phyloP scores from a whole-genome alignment of 2,113 vertebrate genomes.

The Leucosticte australis region DNA sequence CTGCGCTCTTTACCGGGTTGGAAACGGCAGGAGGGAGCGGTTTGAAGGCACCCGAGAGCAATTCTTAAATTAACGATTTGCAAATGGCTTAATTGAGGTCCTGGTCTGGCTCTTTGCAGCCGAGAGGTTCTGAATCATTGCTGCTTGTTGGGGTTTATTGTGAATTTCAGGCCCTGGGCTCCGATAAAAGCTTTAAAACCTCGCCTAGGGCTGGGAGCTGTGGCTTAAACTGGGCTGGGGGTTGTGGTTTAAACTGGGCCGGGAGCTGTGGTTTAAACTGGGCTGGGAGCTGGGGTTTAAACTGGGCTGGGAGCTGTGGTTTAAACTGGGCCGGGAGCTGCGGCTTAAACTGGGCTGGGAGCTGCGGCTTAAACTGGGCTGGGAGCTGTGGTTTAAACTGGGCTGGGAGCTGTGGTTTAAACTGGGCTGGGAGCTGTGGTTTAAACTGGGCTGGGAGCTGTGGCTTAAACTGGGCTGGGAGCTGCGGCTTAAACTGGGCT shows the following conservation, averaged over 20 bases:
- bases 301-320: too few relatives aligned
- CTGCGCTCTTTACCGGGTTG: constrained; percentile 15
- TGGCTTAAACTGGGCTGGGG: neutral
- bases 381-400: neutral
- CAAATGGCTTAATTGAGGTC: constrained; percentile 61
- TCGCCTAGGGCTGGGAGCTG: neutral
- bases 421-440: neutral
- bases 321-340: too few relatives aligned
- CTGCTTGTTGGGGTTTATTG: neutral
- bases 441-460: neutral
- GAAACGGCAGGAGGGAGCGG: constrained; percentile 37
- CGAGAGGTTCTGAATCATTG: neutral
- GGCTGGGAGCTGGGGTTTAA: too few relatives aligned
- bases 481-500: neutral
- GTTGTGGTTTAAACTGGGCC: neutral
- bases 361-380: neutral
- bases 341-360: too few relatives aligned
- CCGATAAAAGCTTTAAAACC: neutral
- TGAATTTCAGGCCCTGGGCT: neutral
- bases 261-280: too few relatives aligned
- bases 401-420: neutral
- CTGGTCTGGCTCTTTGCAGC: constrained; percentile 6
- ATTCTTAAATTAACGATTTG: constrained; percentile 66
- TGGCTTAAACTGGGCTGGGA: neutral
- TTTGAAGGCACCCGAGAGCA: constrained; percentile 45